Conservation (phyloP, 2,113 vertebrate genomes). For the Hippoglossus stenolepis region DNA sequence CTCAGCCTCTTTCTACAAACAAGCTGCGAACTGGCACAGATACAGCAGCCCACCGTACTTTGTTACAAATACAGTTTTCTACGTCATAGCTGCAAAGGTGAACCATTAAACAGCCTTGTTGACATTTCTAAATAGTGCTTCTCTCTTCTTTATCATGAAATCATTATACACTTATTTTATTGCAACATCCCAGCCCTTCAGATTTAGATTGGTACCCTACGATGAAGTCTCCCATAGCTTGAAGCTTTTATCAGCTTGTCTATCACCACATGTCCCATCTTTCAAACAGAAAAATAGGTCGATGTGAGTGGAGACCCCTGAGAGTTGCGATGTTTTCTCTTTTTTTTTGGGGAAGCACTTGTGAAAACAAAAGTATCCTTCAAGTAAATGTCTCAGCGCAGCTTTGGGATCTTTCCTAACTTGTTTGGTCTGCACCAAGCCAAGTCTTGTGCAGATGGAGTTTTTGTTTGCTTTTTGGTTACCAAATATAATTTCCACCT, state of each 20-base stretch:
- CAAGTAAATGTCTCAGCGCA: neutral
- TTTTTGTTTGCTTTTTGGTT: conserved; percentile 63
- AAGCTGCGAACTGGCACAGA: conserved; percentile 10
- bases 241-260: conserved; percentile 25
- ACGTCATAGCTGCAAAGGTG: neutral
- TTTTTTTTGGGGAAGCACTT: conserved; percentile 16
- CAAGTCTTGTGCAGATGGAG: conserved; percentile 28
- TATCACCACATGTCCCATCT: conserved; percentile 14
- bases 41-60: neutral
- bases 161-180: neutral
- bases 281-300: conserved; percentile 20
- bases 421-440: conserved; percentile 24
- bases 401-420: neutral
- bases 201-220: neutral
- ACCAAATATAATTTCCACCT: conserved; percentile 79
- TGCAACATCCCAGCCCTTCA: neutral
- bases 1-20: conserved; percentile 37
- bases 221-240: neutral
- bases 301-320: conserved; percentile 5
- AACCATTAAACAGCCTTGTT: conserved; percentile 13
- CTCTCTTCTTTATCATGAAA: neutral
- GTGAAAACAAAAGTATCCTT: conserved; percentile 38
- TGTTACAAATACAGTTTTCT: neutral
- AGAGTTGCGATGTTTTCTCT: conserved; percentile 2
- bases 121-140: neutral